A percentile compares a stretch with the other conserved stretches of the same genome.
These are phyloP conservation scores for Thumatha senex DNA, from an alignment of 2,888 invertebrate species.

Conservation along the genomic window DNA sequence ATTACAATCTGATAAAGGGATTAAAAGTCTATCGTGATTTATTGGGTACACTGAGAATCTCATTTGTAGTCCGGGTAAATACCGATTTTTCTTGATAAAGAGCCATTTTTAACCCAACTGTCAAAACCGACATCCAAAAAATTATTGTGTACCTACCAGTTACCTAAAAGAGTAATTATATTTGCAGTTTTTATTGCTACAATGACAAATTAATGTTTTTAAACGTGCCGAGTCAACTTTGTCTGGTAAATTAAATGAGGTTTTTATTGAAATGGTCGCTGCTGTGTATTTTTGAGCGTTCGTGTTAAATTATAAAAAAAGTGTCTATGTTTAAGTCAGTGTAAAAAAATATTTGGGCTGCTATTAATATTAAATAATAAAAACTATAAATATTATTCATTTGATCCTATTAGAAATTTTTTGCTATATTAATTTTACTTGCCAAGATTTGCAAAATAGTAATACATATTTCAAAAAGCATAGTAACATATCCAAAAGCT, in stretches of 20 bases:
- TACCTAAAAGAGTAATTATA: background rate
- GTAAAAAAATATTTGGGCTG: too few species aligned
- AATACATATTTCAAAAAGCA: too few species aligned
- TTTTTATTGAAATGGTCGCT: background rate
- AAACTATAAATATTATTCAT: too few species aligned
- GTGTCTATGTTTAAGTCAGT: background rate
- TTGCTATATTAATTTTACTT: too few species aligned
- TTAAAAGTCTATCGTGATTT: constrained; percentile 7
- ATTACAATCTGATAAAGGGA: background rate
- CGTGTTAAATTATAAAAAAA: background rate
- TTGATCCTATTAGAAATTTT: too few species aligned
- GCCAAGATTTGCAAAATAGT: too few species aligned
- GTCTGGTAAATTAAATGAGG: background rate
- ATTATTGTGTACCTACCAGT: background rate
- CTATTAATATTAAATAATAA: too few species aligned
- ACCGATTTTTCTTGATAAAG: constrained; percentile 5
- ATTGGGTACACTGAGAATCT: constrained; percentile 7
- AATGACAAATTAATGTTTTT: background rate
- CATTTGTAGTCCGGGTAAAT: constrained; percentile 7
- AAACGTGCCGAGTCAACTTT: background rate
- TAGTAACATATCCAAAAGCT: too few species aligned
- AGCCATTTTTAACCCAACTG: background rate
- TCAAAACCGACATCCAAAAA: constrained; percentile 1
- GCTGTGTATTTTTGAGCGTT: background rate
- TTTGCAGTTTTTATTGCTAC: background rate